Conservation (phyloP, 2,888 invertebrate genomes). For the Dexiosoma caninum region DNA sequence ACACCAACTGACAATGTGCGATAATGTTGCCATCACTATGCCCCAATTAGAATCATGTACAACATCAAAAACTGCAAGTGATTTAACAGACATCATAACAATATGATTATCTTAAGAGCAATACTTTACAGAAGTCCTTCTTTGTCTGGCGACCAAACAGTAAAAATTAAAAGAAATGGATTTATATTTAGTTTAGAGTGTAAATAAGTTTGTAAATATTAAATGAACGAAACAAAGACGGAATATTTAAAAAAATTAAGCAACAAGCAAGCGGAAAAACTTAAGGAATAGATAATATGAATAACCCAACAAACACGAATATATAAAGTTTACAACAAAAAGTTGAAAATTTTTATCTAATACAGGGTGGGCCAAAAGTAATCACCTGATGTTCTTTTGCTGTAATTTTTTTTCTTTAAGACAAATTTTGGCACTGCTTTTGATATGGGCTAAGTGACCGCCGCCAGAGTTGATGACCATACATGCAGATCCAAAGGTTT, state of each 20-base stretch:
- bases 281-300: not conserved
- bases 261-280: not conserved
- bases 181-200: not conserved
- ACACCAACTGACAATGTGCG: conserved; percentile 36
- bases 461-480: too few species aligned
- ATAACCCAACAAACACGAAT: conserved; percentile 14
- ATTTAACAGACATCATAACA: conserved; percentile 59
- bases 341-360: not conserved
- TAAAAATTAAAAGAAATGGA: not conserved
- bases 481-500: too few species aligned
- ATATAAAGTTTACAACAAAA: not conserved
- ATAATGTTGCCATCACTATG: conserved; percentile 53
- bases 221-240: not conserved
- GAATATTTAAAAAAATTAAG: not conserved
- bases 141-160: not conserved
- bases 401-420: too few species aligned
- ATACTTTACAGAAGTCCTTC: not conserved
- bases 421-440: too few species aligned
- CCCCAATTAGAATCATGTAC: conserved; percentile 34
- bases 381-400: too few species aligned
- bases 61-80: conserved; percentile 36
- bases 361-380: too few species aligned
- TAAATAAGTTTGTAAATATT: conserved; percentile 52
- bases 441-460: too few species aligned
- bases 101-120: conserved; percentile 49